Evolutionary conservation across 2,113 vertebrate species (phyloP).

Genomic region (Sebastes fasciatus): DNA sequence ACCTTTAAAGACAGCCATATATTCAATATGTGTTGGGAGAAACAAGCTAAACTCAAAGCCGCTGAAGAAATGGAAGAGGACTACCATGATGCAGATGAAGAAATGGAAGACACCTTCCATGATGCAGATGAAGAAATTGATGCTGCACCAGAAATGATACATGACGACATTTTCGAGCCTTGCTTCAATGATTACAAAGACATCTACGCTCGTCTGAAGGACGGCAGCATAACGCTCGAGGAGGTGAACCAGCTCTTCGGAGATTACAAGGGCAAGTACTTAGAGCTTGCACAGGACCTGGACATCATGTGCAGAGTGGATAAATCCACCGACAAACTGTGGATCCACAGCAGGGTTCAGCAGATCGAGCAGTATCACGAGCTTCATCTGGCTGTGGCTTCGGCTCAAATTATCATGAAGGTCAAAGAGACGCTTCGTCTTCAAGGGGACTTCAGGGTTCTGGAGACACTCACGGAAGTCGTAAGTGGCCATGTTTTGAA

Average conservation of each 20-base stretch:
- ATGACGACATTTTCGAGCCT: slow-evolving; percentile 68
- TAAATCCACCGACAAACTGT: slow-evolving; percentile 56
- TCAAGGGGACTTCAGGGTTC: slow-evolving; percentile 88
- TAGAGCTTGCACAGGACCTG: slow-evolving; percentile 81
- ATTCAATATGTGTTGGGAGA: slow-evolving; percentile 87
- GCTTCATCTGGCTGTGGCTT: slow-evolving; percentile 87
- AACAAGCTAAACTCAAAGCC: slow-evolving; percentile 53
- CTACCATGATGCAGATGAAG: not conserved
- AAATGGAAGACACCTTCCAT: not conserved
- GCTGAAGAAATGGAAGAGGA: fast-evolving
- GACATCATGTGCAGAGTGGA: slow-evolving; percentile 77
- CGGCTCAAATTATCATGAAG: slow-evolving; percentile 85
- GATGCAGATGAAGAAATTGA: not conserved
- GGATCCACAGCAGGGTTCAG: slow-evolving; percentile 84
- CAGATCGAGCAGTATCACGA: slow-evolving; percentile 93
- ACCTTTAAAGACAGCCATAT: slow-evolving; percentile 84
- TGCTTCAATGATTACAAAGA: slow-evolving; percentile 72
- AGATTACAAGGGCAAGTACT: slow-evolving; percentile 82
- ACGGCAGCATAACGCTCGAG: slow-evolving; percentile 84
- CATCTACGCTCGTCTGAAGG: slow-evolving; percentile 81
- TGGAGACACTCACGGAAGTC: slow-evolving; percentile 82
- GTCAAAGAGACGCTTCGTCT: slow-evolving; percentile 86
- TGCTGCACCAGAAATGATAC: slow-evolving; percentile 53
- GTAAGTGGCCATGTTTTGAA: slow-evolving; percentile 82
- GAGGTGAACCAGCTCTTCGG: slow-evolving; percentile 84